A percentile compares a stretch with the other conserved stretches of the same genome.
Evolutionary conservation across 92 coral and sea anemone species (phyloP).

Genomic region (Zoanthus gigantus): DNA sequence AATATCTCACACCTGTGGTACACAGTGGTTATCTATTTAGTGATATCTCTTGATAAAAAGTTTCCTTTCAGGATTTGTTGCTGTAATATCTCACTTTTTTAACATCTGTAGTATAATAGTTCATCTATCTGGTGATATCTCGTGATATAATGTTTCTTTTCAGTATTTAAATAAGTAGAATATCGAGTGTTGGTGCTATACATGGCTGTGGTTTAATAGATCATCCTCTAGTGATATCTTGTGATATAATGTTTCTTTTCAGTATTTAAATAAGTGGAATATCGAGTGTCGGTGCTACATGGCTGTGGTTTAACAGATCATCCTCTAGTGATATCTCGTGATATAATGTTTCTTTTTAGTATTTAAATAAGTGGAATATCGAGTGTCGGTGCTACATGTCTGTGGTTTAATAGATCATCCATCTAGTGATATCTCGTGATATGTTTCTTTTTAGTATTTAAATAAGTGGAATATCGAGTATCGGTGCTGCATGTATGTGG

Average conservation of each 20-base stretch:
- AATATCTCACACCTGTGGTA: not conserved
- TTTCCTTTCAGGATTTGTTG: not conserved
- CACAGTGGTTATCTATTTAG: not conserved
- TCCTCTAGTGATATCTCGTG: not conserved
- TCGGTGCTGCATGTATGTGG: too few species aligned
- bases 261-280: not conserved
- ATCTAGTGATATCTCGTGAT: not conserved
- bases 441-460: not conserved
- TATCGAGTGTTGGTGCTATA: not conserved
- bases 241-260: not conserved
- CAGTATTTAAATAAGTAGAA: too few species aligned
- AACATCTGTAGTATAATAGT: too few species aligned
- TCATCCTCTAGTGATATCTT: not conserved
- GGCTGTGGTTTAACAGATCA: too few species aligned
- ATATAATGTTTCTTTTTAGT: not conserved
- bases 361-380: not conserved
- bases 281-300: not conserved
- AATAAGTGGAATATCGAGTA: not conserved
- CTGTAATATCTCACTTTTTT: not conserved
- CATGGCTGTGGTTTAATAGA: too few species aligned
- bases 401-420: too few species aligned
- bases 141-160: too few species aligned
- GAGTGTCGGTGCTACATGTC: not conserved
- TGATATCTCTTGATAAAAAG: not conserved
- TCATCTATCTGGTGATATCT: too few species aligned